Conservation (phyloP, 2,113 vertebrate species). For the Melanocharis versteri region DNA sequence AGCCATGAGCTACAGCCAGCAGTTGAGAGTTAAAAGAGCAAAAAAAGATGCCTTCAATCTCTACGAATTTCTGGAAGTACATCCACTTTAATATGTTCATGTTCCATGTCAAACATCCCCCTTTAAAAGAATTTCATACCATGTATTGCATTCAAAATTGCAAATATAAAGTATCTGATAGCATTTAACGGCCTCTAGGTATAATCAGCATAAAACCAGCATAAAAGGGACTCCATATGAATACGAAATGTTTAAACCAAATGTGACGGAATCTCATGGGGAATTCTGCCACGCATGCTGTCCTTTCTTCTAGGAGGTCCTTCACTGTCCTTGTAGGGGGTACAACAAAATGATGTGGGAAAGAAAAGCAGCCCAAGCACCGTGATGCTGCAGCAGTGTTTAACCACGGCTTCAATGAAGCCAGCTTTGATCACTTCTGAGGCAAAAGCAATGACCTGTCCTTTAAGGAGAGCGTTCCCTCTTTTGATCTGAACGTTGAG, state of each 20-base stretch:
- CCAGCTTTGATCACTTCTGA: slow-evolving; percentile 14
- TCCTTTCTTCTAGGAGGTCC: slow-evolving; percentile 47
- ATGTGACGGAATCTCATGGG: neutral
- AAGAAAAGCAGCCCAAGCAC: neutral
- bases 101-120: slow-evolving; percentile 10
- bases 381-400: neutral
- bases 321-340: slow-evolving; percentile 20
- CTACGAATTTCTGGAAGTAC: neutral
- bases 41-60: neutral
- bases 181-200: slow-evolving; percentile 55
- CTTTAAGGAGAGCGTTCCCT: neutral
- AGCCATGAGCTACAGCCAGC: neutral
- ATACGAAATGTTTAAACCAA: slow-evolving; percentile 35
- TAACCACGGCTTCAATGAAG: slow-evolving; percentile 24
- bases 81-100: neutral
- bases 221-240: slow-evolving; percentile 34
- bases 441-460: neutral
- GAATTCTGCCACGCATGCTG: neutral
- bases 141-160: neutral
- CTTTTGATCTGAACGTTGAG: neutral
- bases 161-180: slow-evolving; percentile 34
- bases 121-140: neutral
- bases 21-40: neutral
- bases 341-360: neutral
- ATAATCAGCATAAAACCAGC: slow-evolving; percentile 49